These are phyloP conservation scores for Miltochrista miniata DNA, from an alignment of 2,888 invertebrate species.

Conservation along the genomic window DNA sequence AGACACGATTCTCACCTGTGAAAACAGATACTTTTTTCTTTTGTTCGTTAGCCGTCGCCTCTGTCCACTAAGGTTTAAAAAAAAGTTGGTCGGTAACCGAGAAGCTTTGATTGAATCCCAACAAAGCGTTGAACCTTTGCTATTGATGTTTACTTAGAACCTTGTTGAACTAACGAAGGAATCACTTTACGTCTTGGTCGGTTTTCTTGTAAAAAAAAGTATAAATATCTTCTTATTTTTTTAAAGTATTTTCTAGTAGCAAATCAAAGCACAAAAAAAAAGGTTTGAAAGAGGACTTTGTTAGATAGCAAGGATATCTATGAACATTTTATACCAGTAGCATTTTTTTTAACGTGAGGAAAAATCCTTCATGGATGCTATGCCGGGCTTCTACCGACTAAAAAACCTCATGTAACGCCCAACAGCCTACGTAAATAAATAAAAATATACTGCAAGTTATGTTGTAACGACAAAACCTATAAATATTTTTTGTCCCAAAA, in stretches of 20 bases:
- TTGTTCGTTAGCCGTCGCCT: slow-evolving; percentile 12
- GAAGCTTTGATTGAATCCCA: slow-evolving; percentile 45
- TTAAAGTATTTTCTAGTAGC: neutral
- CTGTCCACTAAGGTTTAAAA: slow-evolving; percentile 19
- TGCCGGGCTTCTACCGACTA: too few species aligned
- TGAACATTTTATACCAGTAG: too few species aligned
- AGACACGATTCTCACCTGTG: slow-evolving; percentile 23
- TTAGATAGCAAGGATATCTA: too few species aligned
- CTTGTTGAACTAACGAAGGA: slow-evolving; percentile 53
- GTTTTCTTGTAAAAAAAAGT: slow-evolving; percentile 9
- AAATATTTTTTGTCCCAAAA: too few species aligned
- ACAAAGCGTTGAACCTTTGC: slow-evolving; percentile 46
- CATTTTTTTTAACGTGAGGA: too few species aligned
- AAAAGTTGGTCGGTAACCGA: slow-evolving; percentile 5
- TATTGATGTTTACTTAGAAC: slow-evolving; percentile 43
- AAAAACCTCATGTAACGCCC: too few species aligned
- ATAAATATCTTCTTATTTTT: neutral
- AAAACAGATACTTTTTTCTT: slow-evolving; percentile 19
- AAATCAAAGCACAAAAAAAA: neutral
- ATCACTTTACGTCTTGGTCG: slow-evolving; percentile 15
- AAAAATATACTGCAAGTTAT: too few species aligned
- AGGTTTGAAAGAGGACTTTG: neutral
- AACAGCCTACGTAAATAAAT: too few species aligned
- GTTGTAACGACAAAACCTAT: too few species aligned
- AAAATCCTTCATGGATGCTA: too few species aligned